Conservation (phyloP, 2,113 vertebrate genomes). For the Chaetodon trifascialis region DNA sequence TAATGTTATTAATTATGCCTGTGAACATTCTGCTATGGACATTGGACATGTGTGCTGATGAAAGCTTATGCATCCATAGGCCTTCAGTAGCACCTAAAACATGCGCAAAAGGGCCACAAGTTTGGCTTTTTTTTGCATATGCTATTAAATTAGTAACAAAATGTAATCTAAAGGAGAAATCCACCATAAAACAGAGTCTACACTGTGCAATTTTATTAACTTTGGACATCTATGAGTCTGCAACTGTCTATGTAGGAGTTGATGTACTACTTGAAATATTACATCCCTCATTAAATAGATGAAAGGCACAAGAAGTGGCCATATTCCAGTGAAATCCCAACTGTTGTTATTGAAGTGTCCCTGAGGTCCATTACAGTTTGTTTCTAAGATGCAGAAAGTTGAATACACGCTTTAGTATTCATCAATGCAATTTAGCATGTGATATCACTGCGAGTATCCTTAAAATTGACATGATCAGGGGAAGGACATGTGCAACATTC, state of each 20-base stretch:
- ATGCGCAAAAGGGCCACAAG: neutral
- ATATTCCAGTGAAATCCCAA: too few relatives aligned
- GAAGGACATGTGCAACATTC: neutral
- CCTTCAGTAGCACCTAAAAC: neutral
- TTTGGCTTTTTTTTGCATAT: neutral
- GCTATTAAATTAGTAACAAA: neutral
- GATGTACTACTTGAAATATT: neutral
- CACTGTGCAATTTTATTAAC: neutral
- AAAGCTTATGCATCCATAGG: neutral
- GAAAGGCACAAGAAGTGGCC: neutral
- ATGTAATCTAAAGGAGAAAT: neutral
- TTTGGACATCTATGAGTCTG: neutral
- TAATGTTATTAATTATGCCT: neutral
- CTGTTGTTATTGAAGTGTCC: neutral
- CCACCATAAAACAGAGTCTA: neutral
- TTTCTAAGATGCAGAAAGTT: neutral
- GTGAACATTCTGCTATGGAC: neutral
- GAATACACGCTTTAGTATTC: neutral
- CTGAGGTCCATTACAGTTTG: neutral
- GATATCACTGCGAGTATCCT: neutral
- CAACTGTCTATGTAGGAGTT: neutral
- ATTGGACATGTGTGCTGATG: neutral
- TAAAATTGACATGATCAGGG: neutral
- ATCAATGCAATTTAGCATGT: neutral
- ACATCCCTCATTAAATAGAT: neutral